Conservation (phyloP, 2,113 vertebrate species). For the Baryphthengus martii region DNA sequence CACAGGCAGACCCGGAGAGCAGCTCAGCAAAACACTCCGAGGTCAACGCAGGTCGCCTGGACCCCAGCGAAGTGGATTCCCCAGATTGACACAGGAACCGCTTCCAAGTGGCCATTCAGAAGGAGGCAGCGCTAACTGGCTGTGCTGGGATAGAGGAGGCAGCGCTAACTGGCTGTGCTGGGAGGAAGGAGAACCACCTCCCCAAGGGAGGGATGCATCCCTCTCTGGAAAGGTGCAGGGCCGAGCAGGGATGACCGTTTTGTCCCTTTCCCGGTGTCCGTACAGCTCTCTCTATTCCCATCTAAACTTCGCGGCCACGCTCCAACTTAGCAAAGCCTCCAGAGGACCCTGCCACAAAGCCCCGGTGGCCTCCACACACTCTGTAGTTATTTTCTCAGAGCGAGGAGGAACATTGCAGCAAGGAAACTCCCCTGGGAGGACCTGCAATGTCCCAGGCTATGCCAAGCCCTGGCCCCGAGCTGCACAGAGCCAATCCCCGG, state of each 20-base stretch:
- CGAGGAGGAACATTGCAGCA: neutral
- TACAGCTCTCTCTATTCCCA: neutral
- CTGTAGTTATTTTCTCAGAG: neutral
- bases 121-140: neutral
- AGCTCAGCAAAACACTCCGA: neutral
- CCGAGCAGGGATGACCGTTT: rapidly evolving
- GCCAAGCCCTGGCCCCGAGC: neutral
- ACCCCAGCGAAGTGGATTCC: neutral
- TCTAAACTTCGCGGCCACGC: neutral
- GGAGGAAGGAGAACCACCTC: neutral
- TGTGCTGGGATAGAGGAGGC: neutral
- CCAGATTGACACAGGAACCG: rapidly evolving
- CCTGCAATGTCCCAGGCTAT: neutral
- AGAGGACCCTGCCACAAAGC: neutral
- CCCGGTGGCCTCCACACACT: neutral
- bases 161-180: neutral
- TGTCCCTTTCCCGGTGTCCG: neutral
- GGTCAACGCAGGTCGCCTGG: neutral
- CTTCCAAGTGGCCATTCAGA: neutral
- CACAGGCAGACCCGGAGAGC: neutral
- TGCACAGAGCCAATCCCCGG: neutral
- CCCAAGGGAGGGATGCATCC: neutral
- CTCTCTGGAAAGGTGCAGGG: neutral
- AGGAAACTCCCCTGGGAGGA: neutral
- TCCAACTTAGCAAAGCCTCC: neutral